phyloP scores from a whole-genome alignment of 1,140 invertebrate genomes.

The Zaprionus vittiger region DNA sequence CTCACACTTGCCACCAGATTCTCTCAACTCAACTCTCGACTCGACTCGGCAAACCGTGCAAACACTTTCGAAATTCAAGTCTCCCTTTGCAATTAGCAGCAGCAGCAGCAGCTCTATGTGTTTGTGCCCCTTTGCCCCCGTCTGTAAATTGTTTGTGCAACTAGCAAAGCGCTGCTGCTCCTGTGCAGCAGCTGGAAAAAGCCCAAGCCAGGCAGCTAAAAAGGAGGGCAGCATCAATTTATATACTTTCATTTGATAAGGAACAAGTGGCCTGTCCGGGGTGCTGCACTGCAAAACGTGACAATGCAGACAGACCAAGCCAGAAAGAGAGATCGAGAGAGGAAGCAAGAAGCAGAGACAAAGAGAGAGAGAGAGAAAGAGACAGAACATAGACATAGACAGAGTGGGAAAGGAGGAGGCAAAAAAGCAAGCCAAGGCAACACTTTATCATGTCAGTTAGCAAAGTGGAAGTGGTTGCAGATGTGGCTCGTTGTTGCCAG shows the following conservation, averaged over 20 bases:
- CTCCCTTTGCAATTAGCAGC: constrained; percentile 49
- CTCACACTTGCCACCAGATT: constrained; percentile 39
- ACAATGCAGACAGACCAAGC: constrained; percentile 44
- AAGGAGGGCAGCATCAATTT: constrained; percentile 54
- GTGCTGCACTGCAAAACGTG: constrained; percentile 58
- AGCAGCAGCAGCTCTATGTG: constrained; percentile 52
- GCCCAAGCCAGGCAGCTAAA: background rate
- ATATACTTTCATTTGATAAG: constrained; percentile 79
- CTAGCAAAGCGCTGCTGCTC: constrained; percentile 20
- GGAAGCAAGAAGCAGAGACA: background rate
- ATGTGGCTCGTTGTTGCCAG: constrained; percentile 19
- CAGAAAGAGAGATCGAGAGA: background rate
- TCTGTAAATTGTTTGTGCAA: constrained; percentile 73
- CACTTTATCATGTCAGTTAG: constrained; percentile 80
- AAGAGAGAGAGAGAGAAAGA: background rate
- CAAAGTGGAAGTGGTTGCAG: constrained; percentile 52
- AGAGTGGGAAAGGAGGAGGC: background rate
- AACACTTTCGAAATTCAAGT: constrained; percentile 57
- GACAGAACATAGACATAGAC: background rate
- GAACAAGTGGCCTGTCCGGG: constrained; percentile 65
- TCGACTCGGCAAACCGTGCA: background rate
- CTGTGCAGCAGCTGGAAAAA: constrained; percentile 50
- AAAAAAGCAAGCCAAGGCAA: constrained; percentile 54
- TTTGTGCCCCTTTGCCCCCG: background rate
- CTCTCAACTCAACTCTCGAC: constrained; percentile 18